Percentiles rank a stretch among this genome's conserved stretches.
Conservation (phyloP, 2,888 invertebrate genomes). For the Drosophila pseudotalamancana region DNA sequence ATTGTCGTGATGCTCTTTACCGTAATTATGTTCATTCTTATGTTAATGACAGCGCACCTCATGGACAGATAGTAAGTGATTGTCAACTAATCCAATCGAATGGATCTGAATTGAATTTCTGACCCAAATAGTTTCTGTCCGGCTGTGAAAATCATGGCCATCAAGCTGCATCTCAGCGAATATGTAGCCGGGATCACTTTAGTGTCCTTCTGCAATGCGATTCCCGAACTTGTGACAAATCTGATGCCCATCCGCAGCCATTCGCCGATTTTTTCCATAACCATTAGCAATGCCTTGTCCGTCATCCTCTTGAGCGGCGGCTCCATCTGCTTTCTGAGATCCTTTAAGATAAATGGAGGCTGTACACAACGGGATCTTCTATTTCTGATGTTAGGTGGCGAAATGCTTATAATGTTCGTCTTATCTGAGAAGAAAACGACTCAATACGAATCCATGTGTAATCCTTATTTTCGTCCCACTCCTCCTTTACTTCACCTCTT, state of each 20-base stretch:
- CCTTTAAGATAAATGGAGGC: slow-evolving; percentile 47
- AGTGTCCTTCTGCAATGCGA: slow-evolving; percentile 35
- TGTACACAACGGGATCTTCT: slow-evolving; percentile 43
- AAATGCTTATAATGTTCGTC: slow-evolving; percentile 25
- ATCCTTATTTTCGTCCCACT: neutral
- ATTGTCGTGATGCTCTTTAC: neutral
- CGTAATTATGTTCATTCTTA: neutral
- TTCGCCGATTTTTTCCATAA: slow-evolving; percentile 47
- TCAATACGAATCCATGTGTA: slow-evolving; percentile 8
- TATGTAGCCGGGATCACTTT: slow-evolving; percentile 51
- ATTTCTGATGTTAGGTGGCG: slow-evolving; percentile 26
- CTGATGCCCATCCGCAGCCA: slow-evolving; percentile 49
- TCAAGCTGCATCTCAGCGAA: slow-evolving; percentile 46
- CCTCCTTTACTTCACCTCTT: neutral
- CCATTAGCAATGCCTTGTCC: slow-evolving; percentile 24
- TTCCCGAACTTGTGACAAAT: slow-evolving; percentile 49
- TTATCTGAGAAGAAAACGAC: accelerated
- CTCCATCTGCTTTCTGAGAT: slow-evolving; percentile 31
- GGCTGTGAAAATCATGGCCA: slow-evolving; percentile 3
- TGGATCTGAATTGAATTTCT: neutral
- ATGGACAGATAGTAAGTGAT: neutral
- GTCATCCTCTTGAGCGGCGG: slow-evolving; percentile 43
- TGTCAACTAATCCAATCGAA: no score
- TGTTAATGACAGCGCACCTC: neutral
- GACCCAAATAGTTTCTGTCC: neutral